phyloP scores from a whole-genome alignment of 2,113 vertebrate genomes.

The Ailurus styani region DNA sequence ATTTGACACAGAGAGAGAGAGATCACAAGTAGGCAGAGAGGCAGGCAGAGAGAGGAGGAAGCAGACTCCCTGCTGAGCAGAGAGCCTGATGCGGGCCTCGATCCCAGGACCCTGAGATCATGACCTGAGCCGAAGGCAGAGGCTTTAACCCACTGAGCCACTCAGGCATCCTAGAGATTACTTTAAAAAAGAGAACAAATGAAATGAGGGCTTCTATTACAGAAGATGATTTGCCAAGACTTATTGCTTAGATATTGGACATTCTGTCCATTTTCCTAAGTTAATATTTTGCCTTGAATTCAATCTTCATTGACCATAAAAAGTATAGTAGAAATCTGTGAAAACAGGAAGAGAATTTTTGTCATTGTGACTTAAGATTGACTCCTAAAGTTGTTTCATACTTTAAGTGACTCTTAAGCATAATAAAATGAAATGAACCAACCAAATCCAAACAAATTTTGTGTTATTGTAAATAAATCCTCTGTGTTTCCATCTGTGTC shows the following conservation, averaged over 20 bases:
- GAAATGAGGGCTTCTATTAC: not conserved
- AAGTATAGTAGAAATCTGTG: not conserved
- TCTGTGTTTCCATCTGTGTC: not conserved
- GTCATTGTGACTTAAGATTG: constrained; percentile 6
- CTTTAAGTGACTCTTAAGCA: constrained; percentile 7
- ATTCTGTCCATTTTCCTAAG: not conserved
- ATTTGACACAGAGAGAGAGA: not conserved
- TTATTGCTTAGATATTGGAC: not conserved
- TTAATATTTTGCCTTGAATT: not conserved
- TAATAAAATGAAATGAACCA: not conserved
- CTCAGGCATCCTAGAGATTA: too few relatives aligned
- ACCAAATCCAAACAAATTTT: not conserved
- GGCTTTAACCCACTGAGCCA: too few relatives aligned
- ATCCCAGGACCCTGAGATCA: too few relatives aligned
- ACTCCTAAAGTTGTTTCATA: constrained; percentile 23
- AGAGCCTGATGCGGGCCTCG: too few relatives aligned
- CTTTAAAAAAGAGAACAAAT: constrained; percentile 1
- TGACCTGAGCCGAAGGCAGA: too few relatives aligned
- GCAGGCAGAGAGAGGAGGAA: too few relatives aligned
- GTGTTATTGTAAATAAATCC: not conserved
- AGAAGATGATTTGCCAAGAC: not conserved
- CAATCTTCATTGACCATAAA: not conserved
- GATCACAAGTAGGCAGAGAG: too few relatives aligned
- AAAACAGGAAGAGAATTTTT: constrained; percentile 28
- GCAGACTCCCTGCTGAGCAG: too few relatives aligned